Evolutionary conservation across 2,888 invertebrate species (phyloP).

Genomic region (Trissolcus japonicus): DNA sequence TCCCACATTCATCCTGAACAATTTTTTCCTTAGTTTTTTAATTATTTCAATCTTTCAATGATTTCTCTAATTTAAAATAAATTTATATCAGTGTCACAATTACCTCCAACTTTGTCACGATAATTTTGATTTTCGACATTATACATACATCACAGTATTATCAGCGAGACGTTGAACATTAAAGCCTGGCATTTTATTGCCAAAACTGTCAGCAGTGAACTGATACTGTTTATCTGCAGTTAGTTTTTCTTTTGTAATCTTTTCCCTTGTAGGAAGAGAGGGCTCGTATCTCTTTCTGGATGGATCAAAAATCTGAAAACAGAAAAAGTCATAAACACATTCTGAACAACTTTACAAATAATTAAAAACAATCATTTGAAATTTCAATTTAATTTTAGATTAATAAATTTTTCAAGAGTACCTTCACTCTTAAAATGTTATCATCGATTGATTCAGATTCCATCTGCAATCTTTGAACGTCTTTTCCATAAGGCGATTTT

Average conservation of each 20-base stretch:
- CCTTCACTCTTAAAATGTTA: constrained; percentile 82
- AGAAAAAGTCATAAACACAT: constrained; percentile 3
- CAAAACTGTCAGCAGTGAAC: constrained; percentile 78
- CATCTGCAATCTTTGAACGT: constrained; percentile 80
- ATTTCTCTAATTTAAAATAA: no score
- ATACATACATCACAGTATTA: constrained; percentile 60
- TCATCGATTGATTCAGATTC: constrained; percentile 81
- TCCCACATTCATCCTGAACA: no score
- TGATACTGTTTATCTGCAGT: constrained; percentile 77
- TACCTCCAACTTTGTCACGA: no score
- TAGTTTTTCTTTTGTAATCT: constrained; percentile 66
- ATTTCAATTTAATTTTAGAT: background rate
- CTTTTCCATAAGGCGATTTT: constrained; percentile 79
- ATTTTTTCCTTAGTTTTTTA: no score
- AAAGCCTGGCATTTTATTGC: constrained; percentile 80
- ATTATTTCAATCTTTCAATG: no score
- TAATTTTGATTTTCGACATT: background rate
- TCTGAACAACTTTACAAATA: background rate
- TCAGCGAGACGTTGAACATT: constrained; percentile 78
- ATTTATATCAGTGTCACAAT: no score
- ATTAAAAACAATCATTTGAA: background rate
- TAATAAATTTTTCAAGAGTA: constrained; percentile 63
- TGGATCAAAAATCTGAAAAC: constrained; percentile 77
- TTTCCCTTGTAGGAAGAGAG: constrained; percentile 78
- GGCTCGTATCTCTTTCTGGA: constrained; percentile 81